Conservation (phyloP, 2,113 vertebrate genomes). For the Phainopepla nitens region DNA sequence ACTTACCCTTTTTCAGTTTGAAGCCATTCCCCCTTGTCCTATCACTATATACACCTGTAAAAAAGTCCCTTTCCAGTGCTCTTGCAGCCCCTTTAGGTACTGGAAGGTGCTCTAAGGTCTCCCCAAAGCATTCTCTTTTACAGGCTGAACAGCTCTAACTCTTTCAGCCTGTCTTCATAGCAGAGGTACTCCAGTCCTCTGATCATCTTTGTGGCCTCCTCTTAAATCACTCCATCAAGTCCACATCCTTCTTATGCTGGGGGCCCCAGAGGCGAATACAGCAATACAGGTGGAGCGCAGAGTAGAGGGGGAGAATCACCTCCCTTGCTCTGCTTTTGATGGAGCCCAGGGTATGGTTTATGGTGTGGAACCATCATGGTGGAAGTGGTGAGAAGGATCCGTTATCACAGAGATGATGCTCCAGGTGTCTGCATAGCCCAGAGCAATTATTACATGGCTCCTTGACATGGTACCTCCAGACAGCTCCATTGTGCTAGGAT, state of each 20-base stretch:
- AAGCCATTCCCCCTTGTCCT: background rate
- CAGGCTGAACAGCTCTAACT: background rate
- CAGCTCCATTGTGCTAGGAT: conserved; percentile 12
- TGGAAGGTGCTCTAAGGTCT: background rate
- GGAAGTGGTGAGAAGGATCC: background rate
- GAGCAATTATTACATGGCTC: background rate
- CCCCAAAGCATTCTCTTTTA: background rate
- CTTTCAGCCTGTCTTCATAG: background rate
- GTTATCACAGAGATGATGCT: background rate
- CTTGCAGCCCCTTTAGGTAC: background rate
- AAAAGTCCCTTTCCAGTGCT: background rate
- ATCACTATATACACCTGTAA: background rate
- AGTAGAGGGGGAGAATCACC: background rate
- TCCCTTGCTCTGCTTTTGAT: background rate
- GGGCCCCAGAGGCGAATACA: background rate
- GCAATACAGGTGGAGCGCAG: background rate
- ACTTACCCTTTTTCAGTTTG: background rate
- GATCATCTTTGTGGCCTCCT: background rate
- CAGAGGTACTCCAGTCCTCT: background rate
- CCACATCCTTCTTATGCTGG: background rate
- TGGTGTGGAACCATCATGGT: background rate
- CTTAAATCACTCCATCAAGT: background rate
- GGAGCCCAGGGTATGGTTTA: background rate
- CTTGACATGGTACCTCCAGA: conserved; percentile 15
- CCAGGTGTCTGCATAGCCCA: background rate